These are phyloP conservation scores for Zaprionus bogoriensis DNA, from an alignment of 2,888 invertebrate genomes.

Conservation along the genomic window DNA sequence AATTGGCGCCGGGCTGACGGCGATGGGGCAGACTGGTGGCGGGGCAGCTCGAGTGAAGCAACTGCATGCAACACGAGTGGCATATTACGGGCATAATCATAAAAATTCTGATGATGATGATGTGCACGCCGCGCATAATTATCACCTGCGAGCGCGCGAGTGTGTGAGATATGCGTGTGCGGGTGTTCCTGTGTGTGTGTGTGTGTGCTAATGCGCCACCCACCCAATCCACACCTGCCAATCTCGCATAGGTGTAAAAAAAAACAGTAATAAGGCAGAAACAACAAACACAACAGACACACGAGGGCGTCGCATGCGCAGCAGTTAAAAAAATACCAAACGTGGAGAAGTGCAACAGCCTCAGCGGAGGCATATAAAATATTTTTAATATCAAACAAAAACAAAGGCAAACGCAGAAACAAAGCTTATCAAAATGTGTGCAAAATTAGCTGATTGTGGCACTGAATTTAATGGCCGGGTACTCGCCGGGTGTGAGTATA, in stretches of 20 bases:
- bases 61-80: conserved; percentile 35
- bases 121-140: conserved; percentile 69
- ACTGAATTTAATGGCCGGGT: conserved; percentile 40
- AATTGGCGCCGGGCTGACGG: conserved; percentile 74
- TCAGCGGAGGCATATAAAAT: conserved; percentile 39
- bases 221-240: conserved; percentile 54
- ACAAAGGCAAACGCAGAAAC: conserved; percentile 17
- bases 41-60: neutral
- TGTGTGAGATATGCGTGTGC: conserved; percentile 26
- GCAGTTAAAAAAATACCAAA: conserved; percentile 33
- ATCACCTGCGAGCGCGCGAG: conserved; percentile 31
- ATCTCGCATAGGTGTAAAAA: conserved; percentile 63
- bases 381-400: conserved; percentile 47
- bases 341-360: conserved; percentile 25
- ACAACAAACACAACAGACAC: conserved; percentile 37
- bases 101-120: conserved; percentile 64
- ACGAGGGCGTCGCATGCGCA: conserved; percentile 66
- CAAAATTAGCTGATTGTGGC: conserved; percentile 66
- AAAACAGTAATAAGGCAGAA: conserved; percentile 16
- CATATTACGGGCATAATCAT: conserved; percentile 60
- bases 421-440: conserved; percentile 73
- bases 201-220: conserved; percentile 46
- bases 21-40: neutral
- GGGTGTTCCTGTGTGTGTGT: neutral
- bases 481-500: neutral